Percentiles rank a stretch among this genome's conserved stretches.
phyloP scores from a whole-genome alignment of 2,888 invertebrate species.

The Xanthorhoe spadicearia region DNA sequence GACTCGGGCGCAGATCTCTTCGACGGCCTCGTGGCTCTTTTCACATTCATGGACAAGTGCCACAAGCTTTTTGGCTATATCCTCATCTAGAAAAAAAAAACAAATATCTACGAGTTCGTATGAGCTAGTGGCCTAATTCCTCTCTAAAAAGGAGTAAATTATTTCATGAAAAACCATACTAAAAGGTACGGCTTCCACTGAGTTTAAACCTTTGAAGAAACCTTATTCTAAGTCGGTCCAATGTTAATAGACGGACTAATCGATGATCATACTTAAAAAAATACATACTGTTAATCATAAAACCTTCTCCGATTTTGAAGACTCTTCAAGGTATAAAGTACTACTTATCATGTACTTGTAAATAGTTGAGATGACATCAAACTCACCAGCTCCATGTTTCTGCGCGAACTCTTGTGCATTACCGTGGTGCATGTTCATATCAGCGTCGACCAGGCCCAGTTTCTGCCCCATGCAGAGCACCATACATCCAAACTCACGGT shows the following conservation, averaged over 20 bases:
- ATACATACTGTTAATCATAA: too few relatives aligned
- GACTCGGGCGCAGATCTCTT: constrained; percentile 59
- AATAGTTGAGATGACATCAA: background rate
- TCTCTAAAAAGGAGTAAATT: too few relatives aligned
- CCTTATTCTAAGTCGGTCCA: too few relatives aligned
- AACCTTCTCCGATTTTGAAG: too few relatives aligned
- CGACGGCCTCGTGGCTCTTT: constrained; percentile 41
- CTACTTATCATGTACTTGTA: too few relatives aligned
- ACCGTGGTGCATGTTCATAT: constrained; percentile 66
- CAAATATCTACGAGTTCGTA: background rate
- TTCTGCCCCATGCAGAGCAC: constrained; percentile 71
- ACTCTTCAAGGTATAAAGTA: too few relatives aligned
- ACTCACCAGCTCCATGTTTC: constrained; percentile 70
- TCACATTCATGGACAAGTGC: constrained; percentile 68
- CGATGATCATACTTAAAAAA: too few relatives aligned
- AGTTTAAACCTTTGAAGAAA: too few relatives aligned
- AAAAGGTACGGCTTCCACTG: too few relatives aligned
- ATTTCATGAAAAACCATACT: too few relatives aligned
- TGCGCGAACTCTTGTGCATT: constrained; percentile 71
- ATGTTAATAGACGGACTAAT: too few relatives aligned
- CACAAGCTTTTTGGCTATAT: constrained; percentile 65
- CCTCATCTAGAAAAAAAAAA: constrained; percentile 58
- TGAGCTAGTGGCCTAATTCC: too few relatives aligned
- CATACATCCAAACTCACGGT: constrained; percentile 70
- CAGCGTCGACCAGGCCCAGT: constrained; percentile 63